Conservation (phyloP, 2,888 invertebrate genomes). For the Dynastes hyllus region DNA sequence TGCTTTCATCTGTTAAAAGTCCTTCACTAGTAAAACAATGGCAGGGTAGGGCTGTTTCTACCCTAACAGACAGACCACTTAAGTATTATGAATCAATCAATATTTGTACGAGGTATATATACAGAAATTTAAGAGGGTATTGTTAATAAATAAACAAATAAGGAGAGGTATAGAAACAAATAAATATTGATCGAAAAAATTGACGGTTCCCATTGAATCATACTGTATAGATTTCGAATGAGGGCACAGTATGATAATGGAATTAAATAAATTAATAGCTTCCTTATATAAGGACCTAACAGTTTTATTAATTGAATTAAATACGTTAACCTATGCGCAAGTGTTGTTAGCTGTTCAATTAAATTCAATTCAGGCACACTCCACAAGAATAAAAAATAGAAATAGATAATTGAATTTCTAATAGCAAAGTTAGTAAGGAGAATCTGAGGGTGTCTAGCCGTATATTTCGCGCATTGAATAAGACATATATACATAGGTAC, state of each 20-base stretch:
- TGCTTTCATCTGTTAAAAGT: constrained; percentile 47
- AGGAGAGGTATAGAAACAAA: background rate
- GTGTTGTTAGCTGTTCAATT: constrained; percentile 6
- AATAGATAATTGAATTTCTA: no score
- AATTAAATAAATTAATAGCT: constrained; percentile 12
- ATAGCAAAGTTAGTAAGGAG: no score
- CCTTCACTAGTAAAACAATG: constrained; percentile 49
- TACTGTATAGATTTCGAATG: background rate
- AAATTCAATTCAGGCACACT: background rate
- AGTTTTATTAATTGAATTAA: background rate
- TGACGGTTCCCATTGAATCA: background rate
- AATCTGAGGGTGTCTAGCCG: no score
- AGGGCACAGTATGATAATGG: constrained; percentile 28
- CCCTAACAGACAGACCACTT: constrained; percentile 55
- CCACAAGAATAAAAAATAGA: no score
- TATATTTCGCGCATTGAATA: no score
- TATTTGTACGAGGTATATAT: constrained; percentile 64
- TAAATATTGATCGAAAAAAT: background rate
- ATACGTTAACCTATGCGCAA: background rate
- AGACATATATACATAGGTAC: no score
- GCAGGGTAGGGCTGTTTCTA: constrained; percentile 44
- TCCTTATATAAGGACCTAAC: constrained; percentile 1
- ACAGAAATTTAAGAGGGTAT: constrained; percentile 55
- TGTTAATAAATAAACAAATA: constrained; percentile 53
- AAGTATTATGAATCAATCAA: constrained; percentile 64